phyloP scores from a whole-genome alignment of 1,140 invertebrate species.

The Drosophila truncata region DNA sequence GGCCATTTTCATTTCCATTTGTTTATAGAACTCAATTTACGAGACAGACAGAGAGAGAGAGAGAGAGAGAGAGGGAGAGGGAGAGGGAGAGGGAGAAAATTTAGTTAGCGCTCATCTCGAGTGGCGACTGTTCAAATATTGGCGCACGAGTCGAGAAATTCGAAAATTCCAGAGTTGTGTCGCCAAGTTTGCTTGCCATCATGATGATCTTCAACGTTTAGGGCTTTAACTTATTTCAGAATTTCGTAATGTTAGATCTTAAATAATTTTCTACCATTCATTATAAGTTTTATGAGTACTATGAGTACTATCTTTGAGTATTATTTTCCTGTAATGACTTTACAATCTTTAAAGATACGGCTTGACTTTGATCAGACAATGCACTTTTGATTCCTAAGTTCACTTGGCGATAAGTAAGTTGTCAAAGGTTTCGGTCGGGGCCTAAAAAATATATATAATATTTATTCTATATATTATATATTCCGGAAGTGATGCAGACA shows the following conservation, averaged over 20 bases:
- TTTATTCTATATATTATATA: too few relatives aligned
- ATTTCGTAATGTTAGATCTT: too few relatives aligned
- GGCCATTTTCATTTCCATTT: slow-evolving; percentile 71
- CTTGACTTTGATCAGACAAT: slow-evolving; percentile 1
- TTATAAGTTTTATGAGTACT: too few relatives aligned
- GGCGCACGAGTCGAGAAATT: slow-evolving; percentile 49
- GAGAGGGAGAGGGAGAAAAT: slow-evolving; percentile 6
- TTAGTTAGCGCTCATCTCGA: slow-evolving; percentile 35
- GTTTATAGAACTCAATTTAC: slow-evolving; percentile 71
- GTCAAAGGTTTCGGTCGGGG: not conserved
- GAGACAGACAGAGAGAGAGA: not conserved
- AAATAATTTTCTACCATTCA: too few relatives aligned
- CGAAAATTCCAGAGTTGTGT: slow-evolving; percentile 15
- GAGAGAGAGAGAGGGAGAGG: not conserved
- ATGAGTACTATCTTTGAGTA: not conserved
- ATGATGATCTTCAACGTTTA: slow-evolving; percentile 36
- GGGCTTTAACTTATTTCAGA: slow-evolving; percentile 31
- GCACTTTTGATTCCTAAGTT: not conserved
- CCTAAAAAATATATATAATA: not conserved
- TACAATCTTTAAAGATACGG: not conserved
- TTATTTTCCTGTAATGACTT: not conserved
- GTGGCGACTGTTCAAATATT: slow-evolving; percentile 59
- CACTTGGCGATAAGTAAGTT: not conserved
- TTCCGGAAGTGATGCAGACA: slow-evolving; percentile 25
- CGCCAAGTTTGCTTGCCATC: slow-evolving; percentile 5